Conservation (phyloP, 2,797 vertebrate species). For the Euphonia xanthogaster region DNA sequence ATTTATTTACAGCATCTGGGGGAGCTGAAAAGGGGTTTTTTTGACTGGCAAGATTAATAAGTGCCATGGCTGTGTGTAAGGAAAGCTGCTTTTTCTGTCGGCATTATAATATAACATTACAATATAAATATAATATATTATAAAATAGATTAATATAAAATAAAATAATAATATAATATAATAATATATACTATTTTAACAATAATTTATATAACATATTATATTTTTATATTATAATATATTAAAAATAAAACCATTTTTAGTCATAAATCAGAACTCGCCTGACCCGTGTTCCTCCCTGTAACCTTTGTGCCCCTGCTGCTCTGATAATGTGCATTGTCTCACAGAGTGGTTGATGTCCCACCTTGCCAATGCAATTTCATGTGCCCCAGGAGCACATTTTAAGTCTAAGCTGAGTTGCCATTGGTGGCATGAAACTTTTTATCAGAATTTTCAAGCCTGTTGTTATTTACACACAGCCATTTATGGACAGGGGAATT, state of each 20-base stretch:
- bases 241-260: not conserved
- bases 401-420: not conserved
- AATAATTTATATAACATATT: no score
- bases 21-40: not conserved
- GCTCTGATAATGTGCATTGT: not conserved
- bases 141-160: not conserved
- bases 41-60: not conserved
- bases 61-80: not conserved
- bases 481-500: not conserved
- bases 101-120: not conserved
- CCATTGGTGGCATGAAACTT: not conserved
- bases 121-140: not conserved
- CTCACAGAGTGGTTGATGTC: not conserved
- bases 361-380: not conserved
- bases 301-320: not conserved
- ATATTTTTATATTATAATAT: not conserved
- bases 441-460: not conserved
- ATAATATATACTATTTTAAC: no score
- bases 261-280: not conserved
- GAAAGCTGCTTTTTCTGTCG: not conserved
- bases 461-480: not conserved
- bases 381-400: no score
- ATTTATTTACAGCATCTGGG: not conserved
- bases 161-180: no score
- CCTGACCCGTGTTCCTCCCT: not conserved